Base-by-base conservation (phyloP, 1,140 invertebrate genomes). In the Laupala kohalensis region DNA sequence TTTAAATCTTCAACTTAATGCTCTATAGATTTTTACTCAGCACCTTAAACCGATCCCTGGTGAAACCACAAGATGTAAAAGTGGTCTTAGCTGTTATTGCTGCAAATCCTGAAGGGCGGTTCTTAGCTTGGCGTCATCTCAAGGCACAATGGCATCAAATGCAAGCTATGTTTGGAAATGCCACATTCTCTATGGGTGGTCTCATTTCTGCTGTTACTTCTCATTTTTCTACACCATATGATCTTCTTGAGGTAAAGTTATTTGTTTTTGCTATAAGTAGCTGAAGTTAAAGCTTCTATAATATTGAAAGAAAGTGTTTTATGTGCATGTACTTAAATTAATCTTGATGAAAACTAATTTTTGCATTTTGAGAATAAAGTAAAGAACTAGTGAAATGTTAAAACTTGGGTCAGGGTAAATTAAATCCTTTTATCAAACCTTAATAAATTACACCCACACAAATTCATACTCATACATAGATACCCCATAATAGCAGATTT, bases 101-200 rank as follows among this genome's bases (percentile, higher is more conserved):
- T 6, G 81, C 83, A n/a, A 92, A 92, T 80, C 84, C 87, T 2
- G 85, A 90, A 73, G 91, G 91, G 6, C 82, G 86, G 70, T 80
- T 89, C 6, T 79, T 92, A 12, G 89, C 90, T 4, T 93, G 92
- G 91, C 82, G 90, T 74, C 91, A 92, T 80, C 78, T 94, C 2
- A 85, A 89, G 76, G 85, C 87, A 1, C 87, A 91, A 72, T 93
- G 91, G 90, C 78, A 85, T 2, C 81, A 85, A 65, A 81, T 93
- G 73, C 83, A 88, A 69, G 79, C 81, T 0, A 79, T 88, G 66
- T 89, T 90, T 77, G 88, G 88, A 5, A 87, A 88, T 74, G 86
- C 86, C 5, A 88, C 88, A 2, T 85, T 89, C 67, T 86, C 88
- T 28, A 86, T 91, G 81, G 87, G 88, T 23, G 82, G 84, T 74